Conservation (phyloP, 2,888 invertebrate genomes). For the Zaprionus bogoriensis region DNA sequence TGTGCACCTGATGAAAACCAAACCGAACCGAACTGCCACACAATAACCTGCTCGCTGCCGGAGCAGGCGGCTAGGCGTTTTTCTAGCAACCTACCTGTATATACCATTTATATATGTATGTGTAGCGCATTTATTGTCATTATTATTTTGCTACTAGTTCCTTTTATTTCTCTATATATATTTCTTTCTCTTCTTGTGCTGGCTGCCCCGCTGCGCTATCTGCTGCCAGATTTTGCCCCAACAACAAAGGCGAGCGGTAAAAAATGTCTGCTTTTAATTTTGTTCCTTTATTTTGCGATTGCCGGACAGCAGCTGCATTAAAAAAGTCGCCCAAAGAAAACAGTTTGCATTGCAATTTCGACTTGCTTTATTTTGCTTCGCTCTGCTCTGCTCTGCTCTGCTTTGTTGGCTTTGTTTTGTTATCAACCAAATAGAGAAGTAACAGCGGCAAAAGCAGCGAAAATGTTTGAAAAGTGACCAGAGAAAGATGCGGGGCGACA, state of each 20-base stretch:
- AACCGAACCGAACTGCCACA: slow-evolving; percentile 20
- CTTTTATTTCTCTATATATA: not conserved
- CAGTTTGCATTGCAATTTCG: slow-evolving; percentile 74
- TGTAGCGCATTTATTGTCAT: slow-evolving; percentile 70
- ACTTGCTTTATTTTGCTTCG: slow-evolving; percentile 59
- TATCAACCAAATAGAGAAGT: slow-evolving; percentile 53
- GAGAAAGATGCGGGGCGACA: slow-evolving; percentile 39
- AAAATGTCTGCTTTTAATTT: slow-evolving; percentile 34
- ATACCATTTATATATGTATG: not conserved
- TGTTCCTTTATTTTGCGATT: slow-evolving; percentile 35
- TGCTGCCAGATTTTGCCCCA: slow-evolving; percentile 65
- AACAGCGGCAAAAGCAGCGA: slow-evolving; percentile 43
- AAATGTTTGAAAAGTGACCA: slow-evolving; percentile 47
- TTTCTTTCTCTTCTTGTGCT: slow-evolving; percentile 30
- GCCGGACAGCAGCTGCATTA: slow-evolving; percentile 57
- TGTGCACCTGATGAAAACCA: slow-evolving; percentile 79
- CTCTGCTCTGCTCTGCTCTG: slow-evolving; percentile 52
- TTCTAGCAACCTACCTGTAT: slow-evolving; percentile 15
- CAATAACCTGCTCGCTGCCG: not conserved
- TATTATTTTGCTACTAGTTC: slow-evolving; percentile 68
- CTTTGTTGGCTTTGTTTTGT: slow-evolving; percentile 64
- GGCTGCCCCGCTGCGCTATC: slow-evolving; percentile 46
- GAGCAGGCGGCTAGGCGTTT: slow-evolving; percentile 29
- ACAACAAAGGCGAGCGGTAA: slow-evolving; percentile 64
- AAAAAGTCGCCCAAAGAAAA: slow-evolving; percentile 67